phyloP scores from a whole-genome alignment of 2,113 vertebrate genomes.

The Callaeas wilsoni region DNA sequence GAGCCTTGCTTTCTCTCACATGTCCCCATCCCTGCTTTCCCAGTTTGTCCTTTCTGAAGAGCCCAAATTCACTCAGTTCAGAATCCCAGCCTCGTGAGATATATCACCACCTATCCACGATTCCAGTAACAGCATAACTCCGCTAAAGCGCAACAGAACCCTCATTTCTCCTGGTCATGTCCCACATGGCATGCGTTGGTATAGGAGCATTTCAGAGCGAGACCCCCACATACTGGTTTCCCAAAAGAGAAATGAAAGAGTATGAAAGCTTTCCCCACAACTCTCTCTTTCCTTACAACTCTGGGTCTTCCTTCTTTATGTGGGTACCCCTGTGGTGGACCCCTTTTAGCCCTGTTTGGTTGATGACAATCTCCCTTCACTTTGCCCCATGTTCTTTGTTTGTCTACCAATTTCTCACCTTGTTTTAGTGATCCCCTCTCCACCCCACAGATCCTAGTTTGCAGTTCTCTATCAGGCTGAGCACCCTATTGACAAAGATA shows the following conservation, averaged over 20 bases:
- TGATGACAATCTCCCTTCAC: background rate
- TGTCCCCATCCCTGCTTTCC: background rate
- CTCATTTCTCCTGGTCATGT: background rate
- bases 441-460: background rate
- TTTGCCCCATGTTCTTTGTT: background rate
- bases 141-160: no score
- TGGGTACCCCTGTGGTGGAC: rapidly evolving
- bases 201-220: background rate
- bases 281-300: background rate
- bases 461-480: background rate
- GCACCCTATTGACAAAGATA: background rate
- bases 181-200: rapidly evolving
- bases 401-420: background rate
- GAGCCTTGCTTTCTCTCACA: background rate
- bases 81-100: background rate
- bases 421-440: background rate
- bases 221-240: rapidly evolving
- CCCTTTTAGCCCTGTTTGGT: background rate
- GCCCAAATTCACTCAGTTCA: background rate
- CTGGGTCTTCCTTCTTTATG: background rate
- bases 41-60: background rate
- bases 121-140: background rate
- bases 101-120: no score
- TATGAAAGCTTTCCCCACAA: background rate
- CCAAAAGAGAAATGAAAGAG: background rate